Conservation (phyloP, 2,888 invertebrate genomes). For the Macrophya alboannulata region DNA sequence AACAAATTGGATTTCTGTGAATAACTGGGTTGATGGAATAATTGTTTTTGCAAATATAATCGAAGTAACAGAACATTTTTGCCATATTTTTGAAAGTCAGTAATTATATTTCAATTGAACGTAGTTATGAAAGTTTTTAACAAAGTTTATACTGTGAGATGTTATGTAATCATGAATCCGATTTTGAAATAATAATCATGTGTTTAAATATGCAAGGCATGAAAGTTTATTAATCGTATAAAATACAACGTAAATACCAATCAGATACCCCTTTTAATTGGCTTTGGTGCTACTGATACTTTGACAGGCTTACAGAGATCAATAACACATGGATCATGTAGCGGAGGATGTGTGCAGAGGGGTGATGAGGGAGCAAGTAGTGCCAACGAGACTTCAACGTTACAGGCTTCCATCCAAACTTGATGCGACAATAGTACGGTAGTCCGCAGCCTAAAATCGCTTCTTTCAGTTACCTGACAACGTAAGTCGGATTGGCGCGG, state of each 20-base stretch:
- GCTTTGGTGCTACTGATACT: constrained; percentile 93
- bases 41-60: background rate
- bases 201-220: background rate
- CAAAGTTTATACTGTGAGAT: background rate
- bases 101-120: background rate
- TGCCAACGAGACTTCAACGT: constrained; percentile 92
- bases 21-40: background rate
- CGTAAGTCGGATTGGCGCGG: constrained; percentile 91
- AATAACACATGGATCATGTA: constrained; percentile 84
- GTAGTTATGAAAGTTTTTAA: background rate
- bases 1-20: background rate
- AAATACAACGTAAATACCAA: constrained; percentile 36
- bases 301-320: constrained; percentile 94
- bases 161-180: constrained; percentile 17
- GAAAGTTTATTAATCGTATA: background rate
- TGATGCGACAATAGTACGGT: constrained; percentile 95
- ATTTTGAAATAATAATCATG: constrained; percentile 29
- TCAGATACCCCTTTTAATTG: constrained; percentile 91
- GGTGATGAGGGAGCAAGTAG: constrained; percentile 87
- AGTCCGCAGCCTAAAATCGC: constrained; percentile 87
- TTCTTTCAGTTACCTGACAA: constrained; percentile 83
- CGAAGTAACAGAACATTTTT: constrained; percentile 2
- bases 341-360: constrained; percentile 78
- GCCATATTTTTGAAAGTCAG: background rate
- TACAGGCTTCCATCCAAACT: constrained; percentile 96